phyloP scores from a whole-genome alignment of 2,113 vertebrate species.

The Passerina amoena region DNA sequence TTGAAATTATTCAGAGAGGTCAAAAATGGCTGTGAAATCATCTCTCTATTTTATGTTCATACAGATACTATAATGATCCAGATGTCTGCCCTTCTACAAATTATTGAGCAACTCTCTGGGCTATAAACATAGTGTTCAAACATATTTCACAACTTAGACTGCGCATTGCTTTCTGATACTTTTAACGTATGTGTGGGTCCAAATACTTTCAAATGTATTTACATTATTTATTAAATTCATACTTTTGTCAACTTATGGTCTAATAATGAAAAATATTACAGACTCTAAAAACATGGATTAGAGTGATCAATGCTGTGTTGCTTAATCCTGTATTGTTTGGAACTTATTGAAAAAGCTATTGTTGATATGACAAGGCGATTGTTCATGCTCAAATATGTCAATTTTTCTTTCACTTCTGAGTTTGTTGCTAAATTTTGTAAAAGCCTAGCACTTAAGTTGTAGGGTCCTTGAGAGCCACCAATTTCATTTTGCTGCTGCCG shows the following conservation, averaged over 20 bases:
- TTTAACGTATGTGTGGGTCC: neutral
- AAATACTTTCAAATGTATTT: neutral
- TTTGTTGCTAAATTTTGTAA: neutral
- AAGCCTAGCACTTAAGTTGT: neutral
- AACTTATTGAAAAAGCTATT: neutral
- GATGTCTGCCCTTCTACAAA: constrained; percentile 48
- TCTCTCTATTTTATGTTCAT: constrained; percentile 15
- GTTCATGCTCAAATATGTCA: neutral
- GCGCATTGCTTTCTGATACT: neutral
- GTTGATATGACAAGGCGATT: neutral
- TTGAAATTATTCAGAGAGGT: constrained; percentile 51
- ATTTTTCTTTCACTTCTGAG: neutral
- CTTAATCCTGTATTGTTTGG: neutral
- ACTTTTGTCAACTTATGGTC: neutral
- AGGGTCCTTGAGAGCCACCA: neutral
- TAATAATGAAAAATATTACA: neutral
- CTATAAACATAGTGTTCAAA: constrained; percentile 20
- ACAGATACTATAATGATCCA: constrained; percentile 37
- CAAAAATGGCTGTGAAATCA: constrained; percentile 55
- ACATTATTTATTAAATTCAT: neutral
- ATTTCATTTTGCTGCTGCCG: neutral
- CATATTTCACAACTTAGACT: constrained; percentile 12
- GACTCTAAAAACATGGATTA: neutral
- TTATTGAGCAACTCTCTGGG: neutral
- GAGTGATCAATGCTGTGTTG: neutral